Base-by-base conservation (phyloP, 35 echinoderm and acorn worm species). In the Nesometra sesokonis region DNA sequence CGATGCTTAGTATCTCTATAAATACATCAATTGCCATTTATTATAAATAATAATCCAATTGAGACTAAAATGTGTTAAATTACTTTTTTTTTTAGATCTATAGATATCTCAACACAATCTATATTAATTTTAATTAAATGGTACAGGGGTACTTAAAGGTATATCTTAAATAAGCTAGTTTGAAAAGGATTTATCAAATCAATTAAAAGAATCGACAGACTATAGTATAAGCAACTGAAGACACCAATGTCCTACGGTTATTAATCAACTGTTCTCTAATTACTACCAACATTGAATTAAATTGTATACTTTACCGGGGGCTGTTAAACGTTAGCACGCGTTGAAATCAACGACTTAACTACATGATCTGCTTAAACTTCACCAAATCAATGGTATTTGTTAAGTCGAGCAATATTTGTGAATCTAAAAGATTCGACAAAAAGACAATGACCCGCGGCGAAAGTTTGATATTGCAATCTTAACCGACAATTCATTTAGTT, bases 211-310 rank as follows among this genome's bases (percentile, higher is more conserved):
- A 67, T 67, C 21, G 52, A 67, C 52, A 27, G 52, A 67, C 7
- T 67, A 67, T 67, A 19, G 9, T 67, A 67, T 67, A 19, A 67
- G 52, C 11, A 67, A 67, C 23, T 13, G 52, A 19, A 67, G 52
- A 67, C 52, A 67, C 1, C 52, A 67, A 67, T 67, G 52, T 17
- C 52, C 23, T 1, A 1, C 0, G 52, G 52, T 13, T 67, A 67
- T 67, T 67, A 67, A 67, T 67, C 52, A 67, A 3, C 7, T 2
- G 52, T 3, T 67, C 52, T 67, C 52, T 67, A 67, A 67, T 67
- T 67, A 67, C 52, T 67, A 67, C 52, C 52, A 67, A 67, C 52
- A 67, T 67, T 67, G 52, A 67, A 67, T 67, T 67, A 67, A 67
- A 27, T 67, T 67, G 52, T 67, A 67, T 67, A 67, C 52, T 67